Base-by-base conservation (phyloP, 2,797 vertebrate genomes). In the Sebastes taczanowskii region DNA sequence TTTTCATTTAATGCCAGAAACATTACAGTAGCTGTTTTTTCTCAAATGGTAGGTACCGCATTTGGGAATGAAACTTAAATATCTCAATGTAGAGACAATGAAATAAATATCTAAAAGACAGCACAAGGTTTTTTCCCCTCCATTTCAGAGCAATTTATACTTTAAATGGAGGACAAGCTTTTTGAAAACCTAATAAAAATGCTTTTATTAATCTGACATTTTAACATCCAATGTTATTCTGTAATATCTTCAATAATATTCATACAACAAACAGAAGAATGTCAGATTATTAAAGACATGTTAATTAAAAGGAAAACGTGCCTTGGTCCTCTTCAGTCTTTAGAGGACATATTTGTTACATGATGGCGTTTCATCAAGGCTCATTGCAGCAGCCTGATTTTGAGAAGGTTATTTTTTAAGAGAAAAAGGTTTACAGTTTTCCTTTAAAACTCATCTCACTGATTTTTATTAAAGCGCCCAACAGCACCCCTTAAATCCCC, bases 331-430 rank as follows among this genome's bases (percentile, higher is more conserved):
- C 59, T 35, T 62, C 8, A 25, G 38, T 58, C 4, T 82, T 59
- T 6, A 11, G 46, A 76, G 46, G 30, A 63, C 60, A 67, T 29
- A 25, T 68, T 72, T 64, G 27, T 56, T 16, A 61, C 0, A 14
- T 14, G 3, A 52, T 63, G 42, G 62, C 25, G 62, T 76, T 58
- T 49, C 13, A 72, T 23, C 5, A 53, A 67, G 16, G 69, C 67
- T 71, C 76, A 75, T 58, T 73, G 69, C 34, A 87, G 82, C 72
- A 72, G 79, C 77, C 72, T 74, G 32, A 60, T 56, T 71, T 58
- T 30, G 14, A 23, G 22, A 56, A 20, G 29, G 23, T n/a, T 46
- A 4, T 32, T 46, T 56, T 52, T 38, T 42, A 16, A 52, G 56
- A 56, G 10, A 27, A 59, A 71, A 72, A 60, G 46, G 29, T 61